Conservation (phyloP, 1,140 invertebrate species). For the Stegodyphus dumicola region DNA sequence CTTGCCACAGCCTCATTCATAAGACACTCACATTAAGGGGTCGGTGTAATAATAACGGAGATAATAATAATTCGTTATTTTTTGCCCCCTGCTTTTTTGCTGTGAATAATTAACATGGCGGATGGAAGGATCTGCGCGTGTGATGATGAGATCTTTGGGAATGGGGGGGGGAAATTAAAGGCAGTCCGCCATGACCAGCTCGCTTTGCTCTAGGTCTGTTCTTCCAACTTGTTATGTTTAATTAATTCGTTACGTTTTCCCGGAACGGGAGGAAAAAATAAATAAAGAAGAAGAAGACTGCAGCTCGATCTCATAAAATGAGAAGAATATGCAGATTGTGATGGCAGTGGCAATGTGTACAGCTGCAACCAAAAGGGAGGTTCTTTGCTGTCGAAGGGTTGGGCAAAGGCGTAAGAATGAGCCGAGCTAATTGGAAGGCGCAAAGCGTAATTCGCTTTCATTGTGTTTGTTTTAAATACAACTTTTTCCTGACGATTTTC, state of each 20-base stretch:
- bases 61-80: conserved; percentile 55
- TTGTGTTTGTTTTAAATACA: conserved; percentile 40
- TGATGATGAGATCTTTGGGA: not conserved
- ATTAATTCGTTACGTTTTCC: conserved; percentile 55
- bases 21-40: conserved; percentile 4
- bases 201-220: not conserved
- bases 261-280: not conserved
- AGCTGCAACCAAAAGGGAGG: conserved; percentile 44
- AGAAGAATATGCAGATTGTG: conserved; percentile 49
- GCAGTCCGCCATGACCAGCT: not conserved
- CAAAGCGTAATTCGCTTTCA: conserved; percentile 36
- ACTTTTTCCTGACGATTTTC: conserved; percentile 1
- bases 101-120: conserved; percentile 55
- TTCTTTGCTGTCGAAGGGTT: not conserved
- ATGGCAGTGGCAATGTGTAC: conserved; percentile 1
- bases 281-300: not conserved
- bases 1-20: conserved; percentile 23
- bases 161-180: conserved; percentile 20
- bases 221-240: conserved; percentile 53
- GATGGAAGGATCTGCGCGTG: conserved; percentile 5
- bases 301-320: conserved; percentile 22
- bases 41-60: conserved; percentile 46
- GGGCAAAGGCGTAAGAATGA: conserved; percentile 17
- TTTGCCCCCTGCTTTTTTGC: conserved; percentile 17
- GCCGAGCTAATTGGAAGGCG: conserved; percentile 40